Base-by-base conservation (phyloP, 1,140 invertebrate species). In the Microplitis demolitor region DNA sequence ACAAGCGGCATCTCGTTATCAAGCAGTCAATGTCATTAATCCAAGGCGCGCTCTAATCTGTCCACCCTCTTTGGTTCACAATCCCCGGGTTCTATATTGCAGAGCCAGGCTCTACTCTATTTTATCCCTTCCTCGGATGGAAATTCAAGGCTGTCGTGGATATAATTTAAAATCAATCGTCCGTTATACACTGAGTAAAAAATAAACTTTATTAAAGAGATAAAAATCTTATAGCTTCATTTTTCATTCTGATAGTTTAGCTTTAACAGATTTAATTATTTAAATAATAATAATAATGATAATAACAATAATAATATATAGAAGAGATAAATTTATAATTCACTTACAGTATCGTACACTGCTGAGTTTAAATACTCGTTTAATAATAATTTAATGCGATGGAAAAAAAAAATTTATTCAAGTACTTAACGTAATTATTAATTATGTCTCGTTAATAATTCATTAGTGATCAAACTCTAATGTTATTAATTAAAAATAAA, bases 111-210 rank as follows among this genome's bases (percentile, higher is more conserved):
- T 13, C 35, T 33, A 16, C 33, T 56, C 33, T 24, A 54, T 34
- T 54, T 54, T 67, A 37, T 67, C 51, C 66, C 51, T 35, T 67
- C 33, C 11, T 13, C 11, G 39, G 39, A 45, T 45, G 62, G n/a
- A n/a, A 24, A 64, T 64, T 35, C 35, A 45, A 37, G 62, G 62
- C 62, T 64, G 35, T 54, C 66, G 50, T 37, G 53, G 31, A 68
- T 68, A 39, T 64, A 68, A 68, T 37, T 68, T 51, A 68, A 68
- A 68, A 68, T 68, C 66, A 68, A 68, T 68, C 66, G 66, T 54
- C 31, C 66, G 54, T 68, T 68, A 68, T 24, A 33, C 13, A 39
- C 13, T 13, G 31, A 37, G 33, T 54, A 31, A n/a, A 68, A 33
- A 9, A 51, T 33, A 68, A 33, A 68, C 14, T 33, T 51, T 68